Evolutionary conservation across 2,113 vertebrate species (phyloP).

Genomic region (Dissostichus mawsoni): DNA sequence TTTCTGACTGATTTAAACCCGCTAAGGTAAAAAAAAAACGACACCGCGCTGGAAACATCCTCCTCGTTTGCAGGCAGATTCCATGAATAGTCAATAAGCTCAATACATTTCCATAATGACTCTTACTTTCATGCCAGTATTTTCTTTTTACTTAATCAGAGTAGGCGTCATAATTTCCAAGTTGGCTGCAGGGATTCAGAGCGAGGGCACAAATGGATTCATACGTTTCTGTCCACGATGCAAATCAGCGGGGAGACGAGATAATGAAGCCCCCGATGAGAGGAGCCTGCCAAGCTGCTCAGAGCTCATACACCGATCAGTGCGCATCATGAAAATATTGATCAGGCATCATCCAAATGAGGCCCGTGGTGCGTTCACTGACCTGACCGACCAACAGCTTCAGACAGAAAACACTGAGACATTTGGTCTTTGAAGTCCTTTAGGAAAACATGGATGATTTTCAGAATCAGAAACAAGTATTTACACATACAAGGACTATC

Average conservation of each 20-base stretch:
- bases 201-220: constrained; percentile 43
- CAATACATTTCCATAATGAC: constrained; percentile 52
- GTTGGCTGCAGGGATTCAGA: constrained; percentile 49
- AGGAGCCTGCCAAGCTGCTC: constrained; percentile 44
- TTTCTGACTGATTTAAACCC: background rate
- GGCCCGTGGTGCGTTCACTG: constrained; percentile 43
- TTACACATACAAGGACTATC: no score
- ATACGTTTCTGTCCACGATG: constrained; percentile 39
- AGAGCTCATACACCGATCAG: constrained; percentile 25
- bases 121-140: constrained; percentile 52
- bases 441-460: background rate
- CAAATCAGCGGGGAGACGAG: constrained; percentile 52
- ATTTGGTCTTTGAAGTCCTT: background rate
- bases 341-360: constrained; percentile 21
- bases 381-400: constrained; percentile 19
- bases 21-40: background rate
- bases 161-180: constrained; percentile 51
- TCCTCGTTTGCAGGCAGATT: constrained; percentile 10
- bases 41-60: background rate
- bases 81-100: constrained; percentile 58
- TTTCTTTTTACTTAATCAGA: constrained; percentile 36
- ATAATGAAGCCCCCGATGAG: constrained; percentile 61
- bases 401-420: background rate
- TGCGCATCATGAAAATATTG: background rate
- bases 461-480: no score